These are phyloP conservation scores for Hypothenemus hampei DNA, from an alignment of 1,140 invertebrate species.

Conservation along the genomic window DNA sequence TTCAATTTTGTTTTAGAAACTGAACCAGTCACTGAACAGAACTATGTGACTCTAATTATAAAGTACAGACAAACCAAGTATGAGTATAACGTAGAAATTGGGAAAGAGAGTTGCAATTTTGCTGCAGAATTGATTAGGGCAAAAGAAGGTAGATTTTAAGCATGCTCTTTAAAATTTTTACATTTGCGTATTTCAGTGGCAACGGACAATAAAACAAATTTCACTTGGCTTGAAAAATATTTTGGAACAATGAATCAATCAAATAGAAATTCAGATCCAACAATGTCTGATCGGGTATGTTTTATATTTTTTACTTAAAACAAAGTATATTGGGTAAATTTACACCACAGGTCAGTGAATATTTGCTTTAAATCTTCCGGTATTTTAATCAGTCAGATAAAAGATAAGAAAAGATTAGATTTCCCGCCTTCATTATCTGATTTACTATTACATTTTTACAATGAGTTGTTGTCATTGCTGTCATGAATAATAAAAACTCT, in stretches of 20 bases:
- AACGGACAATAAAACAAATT: slow-evolving; percentile 29
- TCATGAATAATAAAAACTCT: slow-evolving; percentile 2
- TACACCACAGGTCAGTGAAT: neutral
- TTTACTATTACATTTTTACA: too few species aligned
- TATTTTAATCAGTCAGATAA: too few species aligned
- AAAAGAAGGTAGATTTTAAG: slow-evolving; percentile 48
- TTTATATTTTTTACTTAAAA: too few species aligned
- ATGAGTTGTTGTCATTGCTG: too few species aligned
- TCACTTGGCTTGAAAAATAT: slow-evolving; percentile 41
- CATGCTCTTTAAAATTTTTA: neutral
- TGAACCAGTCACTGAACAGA: slow-evolving; percentile 48
- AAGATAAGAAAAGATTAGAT: too few species aligned
- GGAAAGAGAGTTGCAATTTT: slow-evolving; percentile 59
- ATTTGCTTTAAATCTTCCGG: neutral
- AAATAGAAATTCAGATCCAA: slow-evolving; percentile 20
- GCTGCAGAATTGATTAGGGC: slow-evolving; percentile 49
- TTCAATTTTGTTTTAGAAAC: slow-evolving; percentile 48
- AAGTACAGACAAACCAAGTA: slow-evolving; percentile 54
- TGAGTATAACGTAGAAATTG: slow-evolving; percentile 60
- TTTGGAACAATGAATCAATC: slow-evolving; percentile 30
- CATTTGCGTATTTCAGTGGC: slow-evolving; percentile 38
- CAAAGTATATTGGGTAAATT: too few species aligned
- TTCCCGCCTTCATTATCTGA: too few species aligned
- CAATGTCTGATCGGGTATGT: slow-evolving; percentile 24
- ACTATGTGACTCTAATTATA: slow-evolving; percentile 57